These are phyloP conservation scores for Bufo bufo DNA, from an alignment of 2,113 vertebrate species.

Conservation along the genomic window DNA sequence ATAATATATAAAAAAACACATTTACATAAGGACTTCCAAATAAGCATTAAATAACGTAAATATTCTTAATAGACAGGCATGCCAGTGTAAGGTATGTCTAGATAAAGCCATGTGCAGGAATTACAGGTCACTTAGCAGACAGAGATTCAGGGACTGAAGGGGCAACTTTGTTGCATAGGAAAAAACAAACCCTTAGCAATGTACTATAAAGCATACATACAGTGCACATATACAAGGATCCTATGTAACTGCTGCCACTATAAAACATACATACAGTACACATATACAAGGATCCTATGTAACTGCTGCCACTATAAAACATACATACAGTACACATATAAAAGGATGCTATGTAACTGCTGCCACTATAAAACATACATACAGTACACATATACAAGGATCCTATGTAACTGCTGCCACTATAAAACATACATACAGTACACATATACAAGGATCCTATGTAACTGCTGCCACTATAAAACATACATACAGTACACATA, in stretches of 20 bases:
- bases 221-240: neutral
- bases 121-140: neutral
- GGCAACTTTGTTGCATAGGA: neutral
- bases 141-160: neutral
- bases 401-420: neutral
- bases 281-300: neutral
- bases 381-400: neutral
- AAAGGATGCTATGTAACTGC: neutral
- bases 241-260: neutral
- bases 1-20: neutral
- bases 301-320: too few relatives aligned
- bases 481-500: neutral
- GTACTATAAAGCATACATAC: neutral
- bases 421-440: neutral
- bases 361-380: too few relatives aligned
- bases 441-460: neutral
- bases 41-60: constrained; percentile 19
- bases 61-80: neutral
- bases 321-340: neutral
- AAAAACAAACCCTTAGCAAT: neutral
- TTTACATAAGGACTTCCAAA: constrained; percentile 4
- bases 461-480: neutral
- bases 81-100: neutral
- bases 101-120: neutral
- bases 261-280: neutral